Conservation (phyloP, 2,113 vertebrate species). For the Erythrocercus mccallii region DNA sequence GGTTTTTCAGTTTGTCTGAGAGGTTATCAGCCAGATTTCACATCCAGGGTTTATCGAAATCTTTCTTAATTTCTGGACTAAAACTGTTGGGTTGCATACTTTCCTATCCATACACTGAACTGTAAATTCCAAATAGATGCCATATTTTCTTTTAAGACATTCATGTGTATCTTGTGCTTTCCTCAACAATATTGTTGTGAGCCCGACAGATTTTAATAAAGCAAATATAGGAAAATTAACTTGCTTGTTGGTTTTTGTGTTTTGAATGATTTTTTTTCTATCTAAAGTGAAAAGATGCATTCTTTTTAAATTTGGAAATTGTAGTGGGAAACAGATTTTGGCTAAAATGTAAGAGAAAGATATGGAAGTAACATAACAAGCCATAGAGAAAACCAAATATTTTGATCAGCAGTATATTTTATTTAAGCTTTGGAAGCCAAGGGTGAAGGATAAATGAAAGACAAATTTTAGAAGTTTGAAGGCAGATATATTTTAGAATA, state of each 20-base stretch:
- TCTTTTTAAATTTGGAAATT: background rate
- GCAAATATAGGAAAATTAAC: background rate
- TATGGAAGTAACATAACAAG: background rate
- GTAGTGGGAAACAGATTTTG: background rate
- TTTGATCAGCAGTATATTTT: background rate
- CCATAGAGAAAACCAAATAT: background rate
- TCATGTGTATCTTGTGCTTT: background rate
- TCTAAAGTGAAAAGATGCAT: background rate
- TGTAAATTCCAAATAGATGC: background rate
- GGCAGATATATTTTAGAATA: background rate
- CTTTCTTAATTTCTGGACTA: background rate
- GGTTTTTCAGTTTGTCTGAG: background rate
- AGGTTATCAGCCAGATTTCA: background rate
- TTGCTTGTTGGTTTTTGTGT: accelerated
- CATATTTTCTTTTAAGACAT: background rate
- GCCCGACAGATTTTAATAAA: background rate
- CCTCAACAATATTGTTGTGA: background rate
- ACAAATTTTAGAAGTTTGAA: background rate
- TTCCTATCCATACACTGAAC: background rate
- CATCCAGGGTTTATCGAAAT: background rate
- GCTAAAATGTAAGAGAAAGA: background rate
- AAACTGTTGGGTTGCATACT: background rate
- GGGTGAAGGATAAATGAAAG: background rate
- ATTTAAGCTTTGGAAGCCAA: background rate
- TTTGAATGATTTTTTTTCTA: background rate